These are phyloP conservation scores for Sarcophilus harrisii DNA, from an alignment of 2,797 vertebrate species.

Conservation along the genomic window DNA sequence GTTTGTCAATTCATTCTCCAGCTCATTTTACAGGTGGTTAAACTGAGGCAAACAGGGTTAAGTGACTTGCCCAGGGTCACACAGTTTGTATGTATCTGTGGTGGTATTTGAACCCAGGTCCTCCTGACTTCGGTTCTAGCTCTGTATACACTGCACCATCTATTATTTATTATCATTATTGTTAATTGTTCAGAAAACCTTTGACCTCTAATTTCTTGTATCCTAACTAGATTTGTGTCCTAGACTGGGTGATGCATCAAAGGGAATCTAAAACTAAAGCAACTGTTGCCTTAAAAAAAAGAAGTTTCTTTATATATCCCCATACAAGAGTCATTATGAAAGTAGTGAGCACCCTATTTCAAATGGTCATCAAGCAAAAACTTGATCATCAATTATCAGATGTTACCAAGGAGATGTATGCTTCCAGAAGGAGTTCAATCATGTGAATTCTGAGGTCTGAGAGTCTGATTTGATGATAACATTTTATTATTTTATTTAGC, in stretches of 20 bases:
- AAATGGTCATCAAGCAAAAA: neutral
- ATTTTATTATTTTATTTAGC: neutral
- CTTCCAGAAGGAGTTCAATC: neutral
- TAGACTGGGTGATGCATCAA: neutral
- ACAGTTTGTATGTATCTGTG: neutral
- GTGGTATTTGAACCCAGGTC: neutral
- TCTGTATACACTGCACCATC: neutral
- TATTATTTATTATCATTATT: too few relatives aligned
- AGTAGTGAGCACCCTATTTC: neutral
- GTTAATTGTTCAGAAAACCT: too few relatives aligned
- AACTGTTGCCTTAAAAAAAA: neutral
- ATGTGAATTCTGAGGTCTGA: neutral
- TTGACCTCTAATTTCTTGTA: too few relatives aligned
- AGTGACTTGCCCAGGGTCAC: neutral
- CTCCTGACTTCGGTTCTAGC: neutral
- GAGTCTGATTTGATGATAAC: neutral
- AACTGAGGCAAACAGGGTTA: neutral
- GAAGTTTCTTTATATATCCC: neutral
- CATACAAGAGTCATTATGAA: neutral
- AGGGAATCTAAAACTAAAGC: neutral
- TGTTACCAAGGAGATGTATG: neutral
- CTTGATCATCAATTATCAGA: neutral
- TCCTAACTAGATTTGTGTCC: too few relatives aligned
- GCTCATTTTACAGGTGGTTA: neutral
- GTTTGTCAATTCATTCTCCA: neutral